These are phyloP conservation scores for Cariama cristata DNA, from an alignment of 2,113 vertebrate genomes.

Conservation along the genomic window DNA sequence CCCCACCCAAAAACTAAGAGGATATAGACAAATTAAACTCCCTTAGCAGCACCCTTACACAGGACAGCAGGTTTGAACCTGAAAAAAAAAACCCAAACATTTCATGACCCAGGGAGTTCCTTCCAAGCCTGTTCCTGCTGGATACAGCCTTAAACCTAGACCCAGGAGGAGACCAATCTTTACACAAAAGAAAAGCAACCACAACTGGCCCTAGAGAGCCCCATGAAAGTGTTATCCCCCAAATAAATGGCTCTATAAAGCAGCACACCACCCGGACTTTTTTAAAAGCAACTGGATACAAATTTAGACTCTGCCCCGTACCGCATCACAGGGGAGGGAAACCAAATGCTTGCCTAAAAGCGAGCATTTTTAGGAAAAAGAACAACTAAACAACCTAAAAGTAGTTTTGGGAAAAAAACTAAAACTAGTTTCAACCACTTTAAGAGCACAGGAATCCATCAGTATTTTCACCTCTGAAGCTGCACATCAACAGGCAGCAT, in stretches of 20 bases:
- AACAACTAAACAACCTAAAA: too few species aligned
- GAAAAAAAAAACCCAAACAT: neutral
- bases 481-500: neutral
- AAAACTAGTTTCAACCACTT: neutral
- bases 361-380: neutral
- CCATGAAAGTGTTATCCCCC: constrained; percentile 37
- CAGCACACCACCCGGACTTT: neutral
- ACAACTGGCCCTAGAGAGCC: neutral
- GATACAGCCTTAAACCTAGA: neutral
- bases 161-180: neutral
- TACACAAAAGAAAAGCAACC: constrained; percentile 57
- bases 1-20: neutral
- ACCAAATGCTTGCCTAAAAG: neutral
- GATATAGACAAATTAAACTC: neutral
- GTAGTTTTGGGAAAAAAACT: too few species aligned
- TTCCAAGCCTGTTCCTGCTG: neutral
- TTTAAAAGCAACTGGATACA: neutral
- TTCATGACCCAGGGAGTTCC: neutral
- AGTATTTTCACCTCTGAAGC: neutral
- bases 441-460: neutral
- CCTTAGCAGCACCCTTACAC: neutral
- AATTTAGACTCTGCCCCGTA: neutral
- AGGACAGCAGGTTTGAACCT: fast-evolving
- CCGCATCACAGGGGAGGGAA: neutral
- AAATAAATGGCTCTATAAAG: constrained; percentile 42